Evolutionary conservation across 2,888 invertebrate species (phyloP).

Genomic region (Pherbina coryleti): DNA sequence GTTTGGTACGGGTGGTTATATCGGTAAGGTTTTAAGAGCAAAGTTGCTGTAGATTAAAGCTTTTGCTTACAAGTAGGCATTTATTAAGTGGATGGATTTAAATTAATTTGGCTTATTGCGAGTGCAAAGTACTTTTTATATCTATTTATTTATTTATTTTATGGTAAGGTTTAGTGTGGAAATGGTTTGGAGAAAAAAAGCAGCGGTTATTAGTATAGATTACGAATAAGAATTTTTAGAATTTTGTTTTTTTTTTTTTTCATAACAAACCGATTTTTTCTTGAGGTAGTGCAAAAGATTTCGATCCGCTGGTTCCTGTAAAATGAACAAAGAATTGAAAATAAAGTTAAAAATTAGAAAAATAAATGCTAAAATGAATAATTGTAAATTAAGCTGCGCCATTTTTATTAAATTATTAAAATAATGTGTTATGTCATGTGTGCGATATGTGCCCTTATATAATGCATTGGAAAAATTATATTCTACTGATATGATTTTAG

Average conservation of each 20-base stretch:
- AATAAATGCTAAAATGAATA: no score
- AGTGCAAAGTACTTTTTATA: background rate
- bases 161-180: background rate
- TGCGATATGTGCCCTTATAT: no score
- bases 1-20: no score
- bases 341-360: no score
- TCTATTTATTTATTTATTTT: background rate
- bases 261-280: slow-evolving; percentile 60
- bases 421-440: no score
- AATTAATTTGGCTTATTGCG: slow-evolving; percentile 15
- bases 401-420: no score
- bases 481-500: no score
- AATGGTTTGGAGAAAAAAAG: background rate
- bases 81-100: slow-evolving; percentile 13
- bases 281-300: slow-evolving; percentile 65
- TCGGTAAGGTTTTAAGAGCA: no score
- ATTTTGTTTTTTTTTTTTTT: background rate
- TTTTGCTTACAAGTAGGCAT: background rate
- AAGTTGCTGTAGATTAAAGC: no score
- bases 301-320: slow-evolving; percentile 65
- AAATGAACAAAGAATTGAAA: background rate
- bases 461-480: no score
- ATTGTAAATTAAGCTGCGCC: no score
- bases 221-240: background rate
- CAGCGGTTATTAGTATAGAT: background rate